Evolutionary conservation across 2,797 vertebrate species (phyloP).

Genomic region (Halcyon leucocephala): DNA sequence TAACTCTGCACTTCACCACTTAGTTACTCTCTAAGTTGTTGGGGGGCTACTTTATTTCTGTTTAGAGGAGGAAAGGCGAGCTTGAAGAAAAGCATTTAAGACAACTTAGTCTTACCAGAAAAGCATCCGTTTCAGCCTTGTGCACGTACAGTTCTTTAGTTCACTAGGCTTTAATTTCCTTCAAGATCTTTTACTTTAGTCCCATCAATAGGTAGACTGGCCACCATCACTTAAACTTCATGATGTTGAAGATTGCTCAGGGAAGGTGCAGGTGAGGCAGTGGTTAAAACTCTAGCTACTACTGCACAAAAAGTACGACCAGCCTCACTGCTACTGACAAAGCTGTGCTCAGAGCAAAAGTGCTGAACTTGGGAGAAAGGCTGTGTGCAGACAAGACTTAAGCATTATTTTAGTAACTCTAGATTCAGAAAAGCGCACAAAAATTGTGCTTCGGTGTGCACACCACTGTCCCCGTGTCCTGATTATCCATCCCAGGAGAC

Average conservation of each 20-base stretch:
- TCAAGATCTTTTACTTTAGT: neutral
- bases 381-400: neutral
- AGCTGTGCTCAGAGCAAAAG: neutral
- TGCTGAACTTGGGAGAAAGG: neutral
- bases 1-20: neutral
- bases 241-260: neutral
- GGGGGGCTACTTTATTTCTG: neutral
- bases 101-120: neutral
- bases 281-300: neutral
- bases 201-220: neutral
- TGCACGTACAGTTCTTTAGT: neutral
- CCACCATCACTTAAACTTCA: neutral
- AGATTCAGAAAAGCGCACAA: neutral
- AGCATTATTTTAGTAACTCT: slow-evolving; percentile 20
- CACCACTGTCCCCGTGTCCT: neutral
- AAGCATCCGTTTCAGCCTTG: neutral
- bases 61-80: neutral
- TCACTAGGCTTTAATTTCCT: neutral
- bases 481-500: neutral
- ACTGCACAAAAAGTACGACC: neutral
- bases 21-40: neutral
- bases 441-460: neutral
- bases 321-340: neutral
- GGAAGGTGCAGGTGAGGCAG: neutral
- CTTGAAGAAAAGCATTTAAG: slow-evolving; percentile 52